Evolutionary conservation across 2,888 invertebrate genomes (phyloP).

Genomic region (Tinea pellionella): DNA sequence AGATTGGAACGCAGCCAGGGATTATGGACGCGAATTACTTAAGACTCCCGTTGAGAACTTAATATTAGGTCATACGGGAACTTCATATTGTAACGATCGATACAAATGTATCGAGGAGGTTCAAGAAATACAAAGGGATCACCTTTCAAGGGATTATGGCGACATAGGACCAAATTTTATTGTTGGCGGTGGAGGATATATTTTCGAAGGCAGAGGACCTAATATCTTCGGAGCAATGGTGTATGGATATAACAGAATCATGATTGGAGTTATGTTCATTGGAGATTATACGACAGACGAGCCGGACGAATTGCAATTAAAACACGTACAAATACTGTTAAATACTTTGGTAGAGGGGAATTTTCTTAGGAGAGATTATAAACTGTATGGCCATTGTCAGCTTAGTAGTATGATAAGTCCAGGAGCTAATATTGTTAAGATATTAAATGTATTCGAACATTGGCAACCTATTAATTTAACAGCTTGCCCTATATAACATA

Average conservation of each 20-base stretch:
- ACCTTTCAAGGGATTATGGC: constrained; percentile 27
- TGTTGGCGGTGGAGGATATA: constrained; percentile 39
- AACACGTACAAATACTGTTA: constrained; percentile 34
- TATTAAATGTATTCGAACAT: constrained; percentile 30
- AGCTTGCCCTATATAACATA: neutral
- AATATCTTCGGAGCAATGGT: constrained; percentile 44
- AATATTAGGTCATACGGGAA: constrained; percentile 44
- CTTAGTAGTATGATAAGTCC: constrained; percentile 32
- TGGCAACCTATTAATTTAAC: constrained; percentile 31
- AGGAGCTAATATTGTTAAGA: constrained; percentile 32
- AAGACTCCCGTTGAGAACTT: constrained; percentile 36
- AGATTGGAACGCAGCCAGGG: constrained; percentile 51
- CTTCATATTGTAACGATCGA: constrained; percentile 29
- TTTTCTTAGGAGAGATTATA: constrained; percentile 33
- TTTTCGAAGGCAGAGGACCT: constrained; percentile 53
- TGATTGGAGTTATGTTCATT: constrained; percentile 46
- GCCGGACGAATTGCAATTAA: constrained; percentile 32
- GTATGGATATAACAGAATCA: constrained; percentile 31
- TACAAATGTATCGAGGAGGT: constrained; percentile 36
- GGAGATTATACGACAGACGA: constrained; percentile 36
- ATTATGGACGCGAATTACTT: constrained; percentile 31
- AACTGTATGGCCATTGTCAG: constrained; percentile 43
- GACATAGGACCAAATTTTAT: constrained; percentile 55
- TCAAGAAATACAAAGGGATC: constrained; percentile 34
- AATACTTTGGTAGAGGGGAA: constrained; percentile 29